Evolutionary conservation across 2,113 vertebrate genomes (phyloP).

Genomic region (Condylura cristata): DNA sequence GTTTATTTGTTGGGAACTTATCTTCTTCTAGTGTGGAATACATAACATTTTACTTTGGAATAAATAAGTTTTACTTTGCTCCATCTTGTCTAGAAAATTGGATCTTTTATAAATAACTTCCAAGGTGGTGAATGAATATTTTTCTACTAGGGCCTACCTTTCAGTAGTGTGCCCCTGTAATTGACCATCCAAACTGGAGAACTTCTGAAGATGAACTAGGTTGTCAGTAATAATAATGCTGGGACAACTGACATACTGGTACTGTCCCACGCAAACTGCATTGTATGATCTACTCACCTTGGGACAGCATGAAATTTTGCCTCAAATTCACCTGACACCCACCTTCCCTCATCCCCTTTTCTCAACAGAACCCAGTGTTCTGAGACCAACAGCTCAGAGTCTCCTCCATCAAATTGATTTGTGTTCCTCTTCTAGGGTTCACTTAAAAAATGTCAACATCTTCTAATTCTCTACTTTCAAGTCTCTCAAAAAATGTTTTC

Average conservation of each 20-base stretch:
- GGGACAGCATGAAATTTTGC: neutral
- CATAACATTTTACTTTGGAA: no score
- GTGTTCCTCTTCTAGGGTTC: neutral
- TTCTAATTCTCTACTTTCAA: neutral
- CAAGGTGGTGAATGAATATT: neutral
- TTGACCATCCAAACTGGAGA: neutral
- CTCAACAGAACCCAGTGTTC: neutral
- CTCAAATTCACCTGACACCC: neutral
- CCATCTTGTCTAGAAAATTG: neutral
- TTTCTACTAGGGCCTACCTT: neutral
- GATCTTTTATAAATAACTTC: neutral
- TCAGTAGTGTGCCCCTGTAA: neutral
- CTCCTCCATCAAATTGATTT: neutral
- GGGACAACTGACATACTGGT: neutral
- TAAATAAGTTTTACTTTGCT: neutral
- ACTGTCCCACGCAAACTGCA: neutral
- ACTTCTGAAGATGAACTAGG: neutral
- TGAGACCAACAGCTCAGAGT: neutral
- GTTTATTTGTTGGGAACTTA: neutral
- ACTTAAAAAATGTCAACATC: slow-evolving; percentile 12
- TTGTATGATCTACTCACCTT: neutral
- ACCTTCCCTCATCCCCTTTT: neutral
- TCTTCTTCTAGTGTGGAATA: neutral
- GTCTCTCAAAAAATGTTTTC: slow-evolving; percentile 23
- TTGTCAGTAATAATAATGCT: slow-evolving; percentile 7